These are phyloP conservation scores for Varanus salvator DNA, from an alignment of 2,113 vertebrate species.

Conservation along the genomic window DNA sequence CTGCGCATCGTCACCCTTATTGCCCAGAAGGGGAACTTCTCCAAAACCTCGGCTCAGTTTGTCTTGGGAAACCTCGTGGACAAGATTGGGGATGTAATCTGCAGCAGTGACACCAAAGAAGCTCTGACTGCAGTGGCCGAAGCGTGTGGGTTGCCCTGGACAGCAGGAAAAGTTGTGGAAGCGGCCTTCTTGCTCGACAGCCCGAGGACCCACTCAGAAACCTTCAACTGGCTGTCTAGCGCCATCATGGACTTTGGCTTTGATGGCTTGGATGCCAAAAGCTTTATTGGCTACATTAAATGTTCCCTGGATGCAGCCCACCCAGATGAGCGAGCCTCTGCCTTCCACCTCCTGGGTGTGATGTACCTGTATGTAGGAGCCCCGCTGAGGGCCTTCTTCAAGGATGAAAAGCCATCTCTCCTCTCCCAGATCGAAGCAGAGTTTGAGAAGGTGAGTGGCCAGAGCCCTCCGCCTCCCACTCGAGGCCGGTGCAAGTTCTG, in stretches of 20 bases:
- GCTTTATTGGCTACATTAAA: constrained; percentile 89
- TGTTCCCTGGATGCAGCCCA: constrained; percentile 86
- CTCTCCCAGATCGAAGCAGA: constrained; percentile 88
- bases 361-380: constrained; percentile 91
- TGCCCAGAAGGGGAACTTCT: constrained; percentile 80
- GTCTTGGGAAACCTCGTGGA: constrained; percentile 82
- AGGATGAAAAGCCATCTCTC: constrained; percentile 88
- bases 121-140: constrained; percentile 80
- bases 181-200: constrained; percentile 84
- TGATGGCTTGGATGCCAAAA: constrained; percentile 86
- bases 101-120: constrained; percentile 80
- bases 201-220: constrained; percentile 83
- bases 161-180: constrained; percentile 80
- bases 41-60: constrained; percentile 77
- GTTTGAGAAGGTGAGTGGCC: constrained; percentile 90
- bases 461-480: constrained; percentile 81
- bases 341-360: constrained; percentile 86
- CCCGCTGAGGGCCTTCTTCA: constrained; percentile 87
- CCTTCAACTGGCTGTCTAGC: constrained; percentile 82
- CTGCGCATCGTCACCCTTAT: constrained; percentile 78
- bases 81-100: constrained; percentile 83
- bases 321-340: constrained; percentile 85
- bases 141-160: constrained; percentile 82
- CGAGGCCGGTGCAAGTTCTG: constrained; percentile 74
- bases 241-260: constrained; percentile 87